Evolutionary conservation across 2,797 vertebrate genomes (phyloP).

Genomic region (Phyllotis vaccarum): DNA sequence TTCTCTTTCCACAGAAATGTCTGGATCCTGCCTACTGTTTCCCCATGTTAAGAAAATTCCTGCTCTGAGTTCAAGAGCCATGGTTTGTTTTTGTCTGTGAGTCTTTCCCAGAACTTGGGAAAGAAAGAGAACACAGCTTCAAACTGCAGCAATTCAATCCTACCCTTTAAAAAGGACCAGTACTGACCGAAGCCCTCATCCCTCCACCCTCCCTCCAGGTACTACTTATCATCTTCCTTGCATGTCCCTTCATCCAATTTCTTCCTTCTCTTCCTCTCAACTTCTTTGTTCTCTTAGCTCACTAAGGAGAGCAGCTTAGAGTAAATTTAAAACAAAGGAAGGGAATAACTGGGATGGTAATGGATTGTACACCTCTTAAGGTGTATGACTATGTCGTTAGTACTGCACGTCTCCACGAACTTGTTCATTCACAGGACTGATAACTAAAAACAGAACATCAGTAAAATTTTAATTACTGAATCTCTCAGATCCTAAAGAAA

Average conservation of each 20-base stretch:
- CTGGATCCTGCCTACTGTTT: background rate
- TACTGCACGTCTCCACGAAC: background rate
- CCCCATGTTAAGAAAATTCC: background rate
- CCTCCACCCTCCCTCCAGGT: too few species aligned
- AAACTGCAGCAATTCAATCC: background rate
- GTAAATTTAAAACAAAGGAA: constrained; percentile 40
- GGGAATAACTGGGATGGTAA: background rate
- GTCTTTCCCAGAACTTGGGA: background rate
- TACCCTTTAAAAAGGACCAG: background rate
- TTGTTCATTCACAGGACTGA: background rate
- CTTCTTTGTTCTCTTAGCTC: background rate
- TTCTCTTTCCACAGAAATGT: background rate
- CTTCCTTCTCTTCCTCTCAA: background rate
- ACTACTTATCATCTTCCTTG: background rate
- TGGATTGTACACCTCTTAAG: background rate
- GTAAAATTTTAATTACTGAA: constrained; percentile 44
- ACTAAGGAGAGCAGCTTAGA: constrained; percentile 51
- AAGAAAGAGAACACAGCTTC: constrained; percentile 47
- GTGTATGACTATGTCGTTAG: constrained; percentile 14
- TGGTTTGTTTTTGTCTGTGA: background rate
- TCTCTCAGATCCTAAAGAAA: constrained; percentile 19
- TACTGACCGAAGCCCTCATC: background rate
- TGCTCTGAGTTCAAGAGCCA: constrained; percentile 36
- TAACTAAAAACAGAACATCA: background rate
- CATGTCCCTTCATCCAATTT: background rate